Evolutionary conservation across 2,888 invertebrate genomes (phyloP).

Genomic region (Hymenopus coronatus): DNA sequence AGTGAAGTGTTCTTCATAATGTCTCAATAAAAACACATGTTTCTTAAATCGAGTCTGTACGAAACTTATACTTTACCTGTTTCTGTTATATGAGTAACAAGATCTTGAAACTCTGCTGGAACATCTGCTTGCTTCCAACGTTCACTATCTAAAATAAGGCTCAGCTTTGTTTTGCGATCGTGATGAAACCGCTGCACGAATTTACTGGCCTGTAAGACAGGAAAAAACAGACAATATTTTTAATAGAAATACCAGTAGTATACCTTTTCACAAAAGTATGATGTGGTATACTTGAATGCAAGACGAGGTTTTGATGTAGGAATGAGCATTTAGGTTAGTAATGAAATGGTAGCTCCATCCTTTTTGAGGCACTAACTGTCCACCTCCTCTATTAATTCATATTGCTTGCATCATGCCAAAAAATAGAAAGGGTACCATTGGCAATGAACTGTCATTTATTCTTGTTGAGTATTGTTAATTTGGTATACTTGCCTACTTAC

Average conservation of each 20-base stretch:
- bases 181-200: slow-evolving; percentile 90
- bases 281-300: neutral
- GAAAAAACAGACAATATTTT: neutral
- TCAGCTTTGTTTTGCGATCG: slow-evolving; percentile 81
- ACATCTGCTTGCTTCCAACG: slow-evolving; percentile 93
- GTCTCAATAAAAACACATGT: no score
- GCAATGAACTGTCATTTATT: no score
- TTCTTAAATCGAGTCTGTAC: no score
- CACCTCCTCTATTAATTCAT: no score
- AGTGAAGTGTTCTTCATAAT: neutral
- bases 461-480: no score
- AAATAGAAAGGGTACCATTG: no score
- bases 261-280: neutral
- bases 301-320: neutral
- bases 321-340: no score
- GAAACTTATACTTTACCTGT: neutral
- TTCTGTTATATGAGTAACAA: slow-evolving; percentile 67
- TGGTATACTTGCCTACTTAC: no score
- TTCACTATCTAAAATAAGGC: slow-evolving; percentile 82
- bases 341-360: no score
- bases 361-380: no score
- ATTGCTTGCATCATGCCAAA: no score
- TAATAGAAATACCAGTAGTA: neutral
- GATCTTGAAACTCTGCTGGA: slow-evolving; percentile 81
- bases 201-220: slow-evolving; percentile 68